Evolutionary conservation across 2,797 vertebrate genomes (phyloP).

Genomic region (Cryptoblepharus egeriae): DNA sequence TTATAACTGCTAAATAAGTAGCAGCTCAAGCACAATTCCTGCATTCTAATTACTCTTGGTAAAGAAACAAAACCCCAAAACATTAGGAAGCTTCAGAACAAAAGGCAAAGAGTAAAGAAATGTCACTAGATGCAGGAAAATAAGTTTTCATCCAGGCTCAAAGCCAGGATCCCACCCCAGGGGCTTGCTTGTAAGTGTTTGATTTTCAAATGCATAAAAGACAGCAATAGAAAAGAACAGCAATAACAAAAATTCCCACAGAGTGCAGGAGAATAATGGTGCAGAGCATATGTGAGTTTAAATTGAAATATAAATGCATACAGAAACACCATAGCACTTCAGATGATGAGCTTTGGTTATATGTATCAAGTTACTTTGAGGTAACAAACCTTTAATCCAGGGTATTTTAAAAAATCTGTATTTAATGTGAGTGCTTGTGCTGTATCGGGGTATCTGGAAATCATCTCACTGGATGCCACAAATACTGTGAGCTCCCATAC

Average conservation of each 20-base stretch:
- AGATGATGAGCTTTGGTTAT: neutral
- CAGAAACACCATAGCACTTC: constrained; percentile 8
- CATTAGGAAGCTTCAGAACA: neutral
- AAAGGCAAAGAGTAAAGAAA: constrained; percentile 4
- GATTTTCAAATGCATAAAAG: constrained; percentile 27
- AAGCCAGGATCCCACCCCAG: neutral
- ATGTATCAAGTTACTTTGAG: constrained; percentile 17
- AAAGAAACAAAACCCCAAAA: neutral
- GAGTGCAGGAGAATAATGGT: neutral
- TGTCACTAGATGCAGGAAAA: neutral
- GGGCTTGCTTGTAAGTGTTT: constrained; percentile 9
- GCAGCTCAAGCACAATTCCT: neutral
- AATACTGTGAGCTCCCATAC: neutral
- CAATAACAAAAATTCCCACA: neutral
- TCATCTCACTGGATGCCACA: neutral
- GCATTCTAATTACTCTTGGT: neutral
- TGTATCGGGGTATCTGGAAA: neutral
- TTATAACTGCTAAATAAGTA: neutral
- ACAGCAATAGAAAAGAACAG: constrained; percentile 1
- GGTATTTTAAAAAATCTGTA: neutral
- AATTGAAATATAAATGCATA: constrained; percentile 25
- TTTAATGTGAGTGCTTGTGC: neutral
- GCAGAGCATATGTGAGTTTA: constrained; percentile 4
- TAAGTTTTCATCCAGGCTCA: neutral
- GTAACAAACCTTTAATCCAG: constrained; percentile 8